Evolutionary conservation across 2,113 vertebrate genomes (phyloP), one percentile per base, ranked within the genome.

Genomic region (Perognathus longimembris): DNA sequence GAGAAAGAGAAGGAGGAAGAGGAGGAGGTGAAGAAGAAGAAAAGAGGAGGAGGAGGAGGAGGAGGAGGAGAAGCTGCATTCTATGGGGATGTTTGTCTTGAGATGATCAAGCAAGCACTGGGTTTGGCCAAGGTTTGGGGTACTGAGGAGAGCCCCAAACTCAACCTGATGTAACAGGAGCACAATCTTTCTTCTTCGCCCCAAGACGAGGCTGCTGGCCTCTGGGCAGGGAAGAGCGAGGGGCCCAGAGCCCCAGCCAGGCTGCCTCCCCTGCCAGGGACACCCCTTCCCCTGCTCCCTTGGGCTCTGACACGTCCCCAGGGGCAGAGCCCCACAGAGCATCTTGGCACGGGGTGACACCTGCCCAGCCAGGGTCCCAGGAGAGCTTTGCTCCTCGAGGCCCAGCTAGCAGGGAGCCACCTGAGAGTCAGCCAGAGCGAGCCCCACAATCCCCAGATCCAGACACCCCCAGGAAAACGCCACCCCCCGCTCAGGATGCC

Each of bases 11-110:
- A n/a, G 3, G 8, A 12, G 7, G 3, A n/a, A 1, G 1, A 30
- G 30, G 2, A 7, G 3, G 26, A 21, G 32, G 18, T 14, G 3
- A 6, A 28, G 8, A 14, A 38, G 30, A 7, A 36, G 32, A 2
- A 22, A 21, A 28, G 10, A n/a, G 0, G 2, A 50, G 2, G 21
- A 21, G n/a, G 10, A n/a, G 0, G 2, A 61, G 32, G 9, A 42
- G 12, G 11, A 34, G 11, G 24, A 26, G 21, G 5, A 32, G 11
- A 1, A 9, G 2, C 5, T 50, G 9, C 42, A 40, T 10, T 7
- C 8, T 17, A 1, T 0, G n/a, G 14, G n/a, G 21, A 36, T 18
- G 36, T 57, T 32, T 20, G 66, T 26, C 75, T 38, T 10, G 26
- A 30, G 20, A 6, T 8, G 1, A n/a, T 32, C 9, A 7, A n/a